Conservation (phyloP, 2,888 invertebrate genomes). For the Philhelius pedissequus region DNA sequence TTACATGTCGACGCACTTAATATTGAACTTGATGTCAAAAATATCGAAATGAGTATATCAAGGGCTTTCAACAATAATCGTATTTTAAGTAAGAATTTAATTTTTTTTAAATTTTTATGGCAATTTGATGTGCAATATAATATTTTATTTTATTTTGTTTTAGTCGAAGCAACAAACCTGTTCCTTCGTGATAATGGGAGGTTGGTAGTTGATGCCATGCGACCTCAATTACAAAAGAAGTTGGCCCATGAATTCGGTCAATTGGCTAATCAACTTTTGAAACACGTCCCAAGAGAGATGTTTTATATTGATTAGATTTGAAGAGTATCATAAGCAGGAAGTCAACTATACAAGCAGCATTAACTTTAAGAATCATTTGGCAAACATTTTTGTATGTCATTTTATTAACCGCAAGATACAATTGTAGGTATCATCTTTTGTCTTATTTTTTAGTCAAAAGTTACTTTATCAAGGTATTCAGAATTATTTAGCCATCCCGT, state of each 20-base stretch:
- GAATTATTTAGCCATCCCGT: neutral
- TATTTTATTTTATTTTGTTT: conserved; percentile 65
- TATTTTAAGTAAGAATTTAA: conserved; percentile 82
- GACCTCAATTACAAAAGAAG: conserved; percentile 84
- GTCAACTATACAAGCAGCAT: neutral
- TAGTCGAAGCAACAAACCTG: conserved; percentile 86
- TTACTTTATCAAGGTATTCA: conserved; percentile 4
- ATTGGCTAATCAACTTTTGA: conserved; percentile 84
- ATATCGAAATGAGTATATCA: conserved; percentile 83
- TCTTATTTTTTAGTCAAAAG: too few relatives aligned
- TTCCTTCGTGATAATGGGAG: conserved; percentile 85
- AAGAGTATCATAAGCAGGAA: neutral
- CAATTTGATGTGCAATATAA: neutral
- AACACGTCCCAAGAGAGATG: conserved; percentile 82
- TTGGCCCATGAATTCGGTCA: conserved; percentile 82
- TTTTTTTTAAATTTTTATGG: neutral
- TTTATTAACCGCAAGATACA: neutral
- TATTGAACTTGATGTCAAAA: conserved; percentile 82
- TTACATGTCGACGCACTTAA: conserved; percentile 83
- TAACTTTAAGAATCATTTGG: neutral
- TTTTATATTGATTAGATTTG: conserved; percentile 78
- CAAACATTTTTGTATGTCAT: neutral
- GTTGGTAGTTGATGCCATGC: conserved; percentile 85
- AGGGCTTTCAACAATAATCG: conserved; percentile 85
- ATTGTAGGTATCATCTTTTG: neutral